Base-by-base conservation (phyloP, 92 coral and sea anemone species). In the Virgularia gustaviana region DNA sequence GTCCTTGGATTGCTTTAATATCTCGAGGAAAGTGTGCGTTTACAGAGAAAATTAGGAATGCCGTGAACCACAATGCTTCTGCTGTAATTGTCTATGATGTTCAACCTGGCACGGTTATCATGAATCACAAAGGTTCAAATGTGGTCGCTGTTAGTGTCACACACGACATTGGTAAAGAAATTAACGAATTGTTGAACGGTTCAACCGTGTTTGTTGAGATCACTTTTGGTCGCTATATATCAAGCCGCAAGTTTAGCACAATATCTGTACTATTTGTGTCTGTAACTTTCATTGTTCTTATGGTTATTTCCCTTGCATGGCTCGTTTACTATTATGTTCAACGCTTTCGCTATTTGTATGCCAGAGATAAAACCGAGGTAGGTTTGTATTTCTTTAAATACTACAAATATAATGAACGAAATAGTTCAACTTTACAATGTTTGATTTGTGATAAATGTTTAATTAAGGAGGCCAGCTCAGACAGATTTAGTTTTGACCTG, bases 291-390 rank as follows among this genome's bases (percentile, higher is more conserved):
- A 94, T 94, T 55, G 99, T 94, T 19, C 79, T 94, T 3, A 94
- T 94, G 99, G 99, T 94, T 23, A 94, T 94, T 15, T 94, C 99
- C 19, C 75, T 94, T 63, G 99, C 99, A 22, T 94, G 99, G 99
- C 58, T 94, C 63, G 96, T 94, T 8, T 94, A 89, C 71, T 94
- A 94, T 51, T 94, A 94, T 58, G 99, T 94, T 0, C 99, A 94
- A 58, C 72, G 99, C 72, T 94, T 94, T 72, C 96, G 99, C 1
- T 89, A 89, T 57, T 89, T 94, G 0, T 96, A 94, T 35, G 96
- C 99, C 63, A 88, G 99, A 25, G 99, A 94, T 73, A 94, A 89
- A 72, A 94, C 99, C 36, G 99, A 94, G 90, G 99, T 91, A 83
- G 81, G 96, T 1, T 25, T n/a, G n/a, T n/a, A n/a, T n/a, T n/a